Evolutionary conservation across 2,113 vertebrate species (phyloP).

Genomic region (Fukomys damarensis): DNA sequence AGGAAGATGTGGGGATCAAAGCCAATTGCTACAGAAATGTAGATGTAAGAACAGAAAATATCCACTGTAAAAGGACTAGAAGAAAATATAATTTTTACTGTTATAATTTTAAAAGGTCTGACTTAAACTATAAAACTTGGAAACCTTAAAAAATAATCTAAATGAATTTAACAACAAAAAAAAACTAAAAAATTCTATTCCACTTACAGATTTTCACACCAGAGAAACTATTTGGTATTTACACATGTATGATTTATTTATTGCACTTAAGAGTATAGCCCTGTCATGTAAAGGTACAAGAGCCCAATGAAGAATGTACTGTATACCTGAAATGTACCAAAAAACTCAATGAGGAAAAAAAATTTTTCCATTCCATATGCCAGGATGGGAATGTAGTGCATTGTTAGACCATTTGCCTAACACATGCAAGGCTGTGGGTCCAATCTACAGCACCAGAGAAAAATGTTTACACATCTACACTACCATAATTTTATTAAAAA

Average conservation of each 20-base stretch:
- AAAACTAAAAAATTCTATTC: not conserved
- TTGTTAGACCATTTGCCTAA: not conserved
- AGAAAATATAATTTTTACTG: not conserved
- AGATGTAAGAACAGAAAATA: not conserved
- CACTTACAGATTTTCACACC: too few species aligned
- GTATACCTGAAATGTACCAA: too few species aligned
- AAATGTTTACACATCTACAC: not conserved
- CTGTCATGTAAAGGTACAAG: too few species aligned
- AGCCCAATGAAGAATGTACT: too few species aligned
- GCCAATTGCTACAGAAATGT: not conserved
- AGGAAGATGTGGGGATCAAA: not conserved
- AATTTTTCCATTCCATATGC: not conserved
- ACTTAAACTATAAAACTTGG: not conserved
- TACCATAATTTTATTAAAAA: slow-evolving; percentile 2
- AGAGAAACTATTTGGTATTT: too few species aligned
- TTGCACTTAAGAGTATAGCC: too few species aligned
- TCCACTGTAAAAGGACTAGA: not conserved
- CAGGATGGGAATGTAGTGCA: not conserved
- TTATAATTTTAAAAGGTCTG: slow-evolving; percentile 26
- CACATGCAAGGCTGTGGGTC: not conserved
- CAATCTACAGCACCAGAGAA: not conserved
- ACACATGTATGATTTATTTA: too few species aligned
- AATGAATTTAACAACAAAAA: not conserved
- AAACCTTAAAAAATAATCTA: slow-evolving; percentile 7
- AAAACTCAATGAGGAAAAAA: too few species aligned